Evolutionary conservation across 1,140 invertebrate genomes (phyloP), one percentile per base, ranked within the genome.

Genomic region (Drosophila sechellia): DNA sequence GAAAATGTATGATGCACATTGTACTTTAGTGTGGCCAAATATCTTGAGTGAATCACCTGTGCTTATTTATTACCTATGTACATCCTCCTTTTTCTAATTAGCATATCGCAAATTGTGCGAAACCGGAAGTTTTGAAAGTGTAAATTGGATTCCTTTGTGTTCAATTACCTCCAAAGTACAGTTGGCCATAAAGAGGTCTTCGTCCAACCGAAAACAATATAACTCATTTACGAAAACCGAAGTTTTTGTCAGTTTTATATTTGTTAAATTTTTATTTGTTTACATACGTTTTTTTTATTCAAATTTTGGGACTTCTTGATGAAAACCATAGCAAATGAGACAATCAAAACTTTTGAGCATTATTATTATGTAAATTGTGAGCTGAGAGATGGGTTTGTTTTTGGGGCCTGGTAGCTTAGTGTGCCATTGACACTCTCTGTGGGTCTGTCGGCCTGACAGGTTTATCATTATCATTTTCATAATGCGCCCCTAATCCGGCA

Each of bases 351-450:
- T 70, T 69, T 55, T 43, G 46, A 56, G 50, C 49, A 87, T 87
- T 86, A 86, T 86, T 79, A 86, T 86, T 79, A 86, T 86, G 83
- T 73, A 83, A 86, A 86, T 86, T 72, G 59, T 3, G 25, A 8
- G 12, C 37, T 48, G n/a, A 13, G 25, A 17, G 15, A n/a, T 52
- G 56, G 12, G n/a, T 10, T 15, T 59, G 20, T 60, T 17, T 17
- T 12, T 49, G 37, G 42, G 63, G 39, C 42, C 40, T 56, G 45
- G 40, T 58, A 49, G 50, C 40, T 68, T 54, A 68, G 42, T 68
- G 53, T 76, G 65, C 72, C 77, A 84, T 77, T 79, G 81, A 85
- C 81, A 85, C 81, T 79, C 64, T 74, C 50, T 56, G 57, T 6
- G 56, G 53, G 34, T 56, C 42, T 60, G 54, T 74, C 22, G 56